Evolutionary conservation across 2,797 vertebrate species (phyloP).

Genomic region (Cyclopterus lumpus): DNA sequence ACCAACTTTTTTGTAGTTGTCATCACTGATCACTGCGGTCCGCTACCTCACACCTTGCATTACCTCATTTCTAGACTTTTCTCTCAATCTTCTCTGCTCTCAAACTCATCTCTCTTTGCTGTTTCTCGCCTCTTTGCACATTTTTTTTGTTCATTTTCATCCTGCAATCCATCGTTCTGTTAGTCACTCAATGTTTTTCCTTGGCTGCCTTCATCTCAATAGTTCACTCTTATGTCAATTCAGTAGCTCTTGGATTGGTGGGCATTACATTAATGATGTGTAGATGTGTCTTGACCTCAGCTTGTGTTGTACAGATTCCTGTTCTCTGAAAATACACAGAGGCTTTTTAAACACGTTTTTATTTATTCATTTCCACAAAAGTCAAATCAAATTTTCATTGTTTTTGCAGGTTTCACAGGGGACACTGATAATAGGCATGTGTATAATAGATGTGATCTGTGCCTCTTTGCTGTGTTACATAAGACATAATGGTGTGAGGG

Average conservation of each 20-base stretch:
- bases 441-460: constrained; percentile 47
- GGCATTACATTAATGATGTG: not conserved
- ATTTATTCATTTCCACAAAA: not conserved
- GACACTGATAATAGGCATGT: constrained; percentile 11
- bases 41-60: not conserved
- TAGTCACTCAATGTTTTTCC: not conserved
- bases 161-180: not conserved
- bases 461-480: constrained; percentile 47
- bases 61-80: constrained; percentile 10
- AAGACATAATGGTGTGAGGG: constrained; percentile 20
- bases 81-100: not conserved
- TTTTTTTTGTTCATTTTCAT: not conserved
- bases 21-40: constrained; percentile 19
- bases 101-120: not conserved
- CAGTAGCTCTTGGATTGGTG: not conserved
- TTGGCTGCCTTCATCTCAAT: not conserved
- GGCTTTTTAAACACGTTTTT: not conserved
- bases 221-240: constrained; percentile 5
- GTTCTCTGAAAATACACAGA: not conserved
- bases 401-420: constrained; percentile 35
- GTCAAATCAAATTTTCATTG: constrained; percentile 24
- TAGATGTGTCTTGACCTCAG: constrained; percentile 11
- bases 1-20: constrained; percentile 35
- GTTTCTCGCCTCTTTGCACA: not conserved
- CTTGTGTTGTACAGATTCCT: not conserved